Conservation (phyloP, 1,140 invertebrate genomes). For the Cydia splendana region DNA sequence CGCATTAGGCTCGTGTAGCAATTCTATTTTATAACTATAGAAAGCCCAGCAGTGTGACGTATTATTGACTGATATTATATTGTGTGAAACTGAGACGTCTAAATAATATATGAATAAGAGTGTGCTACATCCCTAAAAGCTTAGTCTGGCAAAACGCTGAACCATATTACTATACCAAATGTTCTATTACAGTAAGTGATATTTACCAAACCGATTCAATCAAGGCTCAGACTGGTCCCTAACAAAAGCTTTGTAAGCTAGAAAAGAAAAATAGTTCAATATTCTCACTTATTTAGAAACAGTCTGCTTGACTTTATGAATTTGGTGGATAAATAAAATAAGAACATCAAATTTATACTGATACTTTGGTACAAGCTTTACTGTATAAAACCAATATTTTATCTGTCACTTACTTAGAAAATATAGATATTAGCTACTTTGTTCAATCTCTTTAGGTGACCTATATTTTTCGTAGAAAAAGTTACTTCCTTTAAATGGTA, state of each 20-base stretch:
- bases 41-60: no score
- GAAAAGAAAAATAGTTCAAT: constrained; percentile 18
- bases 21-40: no score
- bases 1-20: no score
- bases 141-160: constrained; percentile 1
- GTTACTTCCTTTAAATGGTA: background rate
- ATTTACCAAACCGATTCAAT: constrained; percentile 30
- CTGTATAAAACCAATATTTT: background rate
- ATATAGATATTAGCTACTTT: background rate
- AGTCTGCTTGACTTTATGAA: background rate
- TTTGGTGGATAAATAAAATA: background rate
- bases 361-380: background rate
- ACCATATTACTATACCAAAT: constrained; percentile 17
- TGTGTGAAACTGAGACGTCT: background rate
- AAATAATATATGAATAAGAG: background rate
- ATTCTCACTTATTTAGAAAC: background rate
- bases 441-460: background rate
- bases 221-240: background rate
- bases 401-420: background rate
- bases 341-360: background rate
- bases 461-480: background rate
- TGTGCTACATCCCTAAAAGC: background rate
- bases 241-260: constrained; percentile 21
- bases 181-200: constrained; percentile 17
- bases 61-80: no score